A percentile compares a stretch with the other conserved stretches of the same genome.
phyloP scores from a whole-genome alignment of 2,888 invertebrate genomes.

The Fissipunctia ypsillon region DNA sequence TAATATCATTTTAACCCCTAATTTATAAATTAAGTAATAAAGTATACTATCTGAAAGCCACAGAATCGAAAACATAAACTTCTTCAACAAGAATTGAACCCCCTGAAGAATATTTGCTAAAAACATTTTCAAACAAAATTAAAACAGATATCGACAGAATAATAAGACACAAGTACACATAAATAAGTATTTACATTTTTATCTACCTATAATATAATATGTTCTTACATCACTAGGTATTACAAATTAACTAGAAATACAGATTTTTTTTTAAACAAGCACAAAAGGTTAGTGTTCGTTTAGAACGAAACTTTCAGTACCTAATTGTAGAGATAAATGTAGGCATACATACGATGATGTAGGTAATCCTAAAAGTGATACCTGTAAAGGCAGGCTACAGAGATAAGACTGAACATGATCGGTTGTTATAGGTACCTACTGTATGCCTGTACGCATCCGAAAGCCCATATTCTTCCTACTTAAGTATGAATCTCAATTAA shows the following conservation, averaged over 20 bases:
- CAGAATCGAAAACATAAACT: background rate
- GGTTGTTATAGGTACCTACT: background rate
- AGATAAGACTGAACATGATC: background rate
- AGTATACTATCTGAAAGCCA: background rate
- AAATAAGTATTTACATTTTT: conserved; percentile 52
- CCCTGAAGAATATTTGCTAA: background rate
- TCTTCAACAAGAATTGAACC: too few species aligned
- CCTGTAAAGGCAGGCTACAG: background rate
- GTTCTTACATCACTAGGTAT: conserved; percentile 29
- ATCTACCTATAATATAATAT: conserved; percentile 28
- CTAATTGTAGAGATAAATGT: background rate
- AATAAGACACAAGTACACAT: conserved; percentile 31
- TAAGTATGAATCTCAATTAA: background rate
- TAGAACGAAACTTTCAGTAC: background rate
- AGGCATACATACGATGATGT: background rate
- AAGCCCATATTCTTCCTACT: background rate
- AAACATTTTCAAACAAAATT: background rate
- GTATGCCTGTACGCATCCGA: background rate
- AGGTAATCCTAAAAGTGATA: background rate
- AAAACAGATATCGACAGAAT: conserved; percentile 3
- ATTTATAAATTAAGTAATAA: conserved; percentile 16
- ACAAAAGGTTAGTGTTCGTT: background rate
- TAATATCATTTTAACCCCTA: background rate
- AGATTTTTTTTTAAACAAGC: too few species aligned
- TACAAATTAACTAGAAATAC: conserved; percentile 13